Conservation (phyloP, 2,113 vertebrate species). For the Ramphastos sulfuratus region DNA sequence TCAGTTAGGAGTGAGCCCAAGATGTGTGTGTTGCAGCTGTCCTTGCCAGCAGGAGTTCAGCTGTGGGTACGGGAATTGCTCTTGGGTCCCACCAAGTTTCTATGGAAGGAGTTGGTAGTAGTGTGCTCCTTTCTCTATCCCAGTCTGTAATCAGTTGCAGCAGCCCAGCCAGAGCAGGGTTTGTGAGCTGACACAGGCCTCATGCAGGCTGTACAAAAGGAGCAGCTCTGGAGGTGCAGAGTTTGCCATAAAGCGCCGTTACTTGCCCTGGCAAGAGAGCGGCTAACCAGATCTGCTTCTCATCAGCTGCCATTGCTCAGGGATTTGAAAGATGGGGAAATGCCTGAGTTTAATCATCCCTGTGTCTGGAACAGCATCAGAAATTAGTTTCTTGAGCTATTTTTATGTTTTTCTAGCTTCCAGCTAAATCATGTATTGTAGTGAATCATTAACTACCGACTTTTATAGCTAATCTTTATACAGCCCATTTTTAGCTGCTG, state of each 20-base stretch:
- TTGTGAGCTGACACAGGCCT: conserved; percentile 25
- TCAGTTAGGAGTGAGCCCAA: background rate
- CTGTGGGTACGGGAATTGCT: background rate
- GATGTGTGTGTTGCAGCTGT: background rate
- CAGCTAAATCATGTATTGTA: conserved; percentile 52
- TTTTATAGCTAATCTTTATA: conserved; percentile 56
- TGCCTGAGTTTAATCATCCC: conserved; percentile 12
- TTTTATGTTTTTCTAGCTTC: conserved; percentile 61
- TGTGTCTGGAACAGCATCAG: conserved; percentile 43
- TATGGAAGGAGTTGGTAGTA: background rate
- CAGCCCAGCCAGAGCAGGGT: conserved; percentile 24
- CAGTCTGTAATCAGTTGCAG: background rate
- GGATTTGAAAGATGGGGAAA: conserved; percentile 41
- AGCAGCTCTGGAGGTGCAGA: conserved; percentile 30
- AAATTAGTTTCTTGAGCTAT: conserved; percentile 52
- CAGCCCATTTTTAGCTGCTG: conserved; percentile 5
- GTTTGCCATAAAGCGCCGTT: conserved; percentile 43
- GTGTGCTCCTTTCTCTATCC: background rate
- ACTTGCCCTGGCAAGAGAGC: conserved; percentile 58
- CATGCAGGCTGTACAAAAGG: conserved; percentile 41
- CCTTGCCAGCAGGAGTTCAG: background rate
- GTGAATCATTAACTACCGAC: conserved; percentile 56
- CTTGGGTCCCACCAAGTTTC: background rate
- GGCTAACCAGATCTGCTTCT: conserved; percentile 51
- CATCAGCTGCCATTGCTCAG: conserved; percentile 48